Evolutionary conservation across 1,140 invertebrate species (phyloP), one percentile per base, ranked within the genome.

Genomic region (Drosophila rhopaloa): DNA sequence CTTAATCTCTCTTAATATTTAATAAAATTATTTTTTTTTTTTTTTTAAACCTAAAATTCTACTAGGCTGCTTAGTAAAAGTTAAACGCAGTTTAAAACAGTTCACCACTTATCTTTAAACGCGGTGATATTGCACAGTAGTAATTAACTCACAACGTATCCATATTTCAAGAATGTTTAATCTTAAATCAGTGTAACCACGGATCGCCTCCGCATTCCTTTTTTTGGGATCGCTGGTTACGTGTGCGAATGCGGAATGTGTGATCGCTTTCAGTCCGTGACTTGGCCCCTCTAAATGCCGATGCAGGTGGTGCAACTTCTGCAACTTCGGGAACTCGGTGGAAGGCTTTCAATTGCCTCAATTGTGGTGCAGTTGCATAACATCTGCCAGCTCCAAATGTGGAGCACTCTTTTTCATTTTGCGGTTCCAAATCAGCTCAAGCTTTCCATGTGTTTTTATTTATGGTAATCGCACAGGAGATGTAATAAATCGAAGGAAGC

Each of bases 171-270:
- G 61, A 65, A 65, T 61, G 59, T 61, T 43, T 37, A 27, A 65
- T 60, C 56, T 16, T n/a, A 24, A 32, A 35, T 62, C 38, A 6
- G 1, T 40, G 19, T 37, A 60, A 63, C 46, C 32, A 29, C 29
- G 13, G 56, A 68, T 71, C 37, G 38, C 51, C 65, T 71, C 65
- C 65, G 65, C 65, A 58, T 71, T 71, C 68, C 68, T 58, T 57
- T 48, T 47, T 48, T 40, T 40, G 43, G 53, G 35, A 41, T 47
- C 62, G 43, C 16, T 32, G n/a, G 47, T 46, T 62, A 71, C 67
- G 68, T 77, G 75, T 27, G 40, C 60, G 57, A 72, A 84, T 76
- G 79, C 67, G 79, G 79, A 81, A 81, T 76, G n/a, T 70, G 66
- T 53, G 66, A 37, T 43, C 65, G 44, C 29, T 71, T 70, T 57